A percentile compares a stretch with the other conserved stretches of the same genome.
Evolutionary conservation across 2,888 invertebrate genomes (phyloP).

Genomic region (Isotomurus palustris): DNA sequence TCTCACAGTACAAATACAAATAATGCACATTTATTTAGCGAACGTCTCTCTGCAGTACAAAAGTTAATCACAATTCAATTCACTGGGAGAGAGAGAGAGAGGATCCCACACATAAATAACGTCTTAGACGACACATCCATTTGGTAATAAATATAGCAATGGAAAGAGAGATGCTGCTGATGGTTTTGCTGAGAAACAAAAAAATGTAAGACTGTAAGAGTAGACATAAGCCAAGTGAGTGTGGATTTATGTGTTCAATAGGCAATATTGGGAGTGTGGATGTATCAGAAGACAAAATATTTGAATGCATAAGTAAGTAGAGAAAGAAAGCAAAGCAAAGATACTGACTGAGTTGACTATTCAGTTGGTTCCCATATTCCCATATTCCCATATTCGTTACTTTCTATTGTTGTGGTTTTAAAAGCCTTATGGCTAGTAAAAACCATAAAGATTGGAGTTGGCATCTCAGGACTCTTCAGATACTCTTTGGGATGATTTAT

Average conservation of each 20-base stretch:
- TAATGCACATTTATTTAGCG: not conserved
- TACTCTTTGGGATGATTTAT: not conserved
- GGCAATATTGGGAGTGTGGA: no score
- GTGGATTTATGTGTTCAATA: no score
- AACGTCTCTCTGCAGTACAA: no score
- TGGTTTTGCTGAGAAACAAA: not conserved
- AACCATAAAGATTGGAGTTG: not conserved
- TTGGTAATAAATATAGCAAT: not conserved
- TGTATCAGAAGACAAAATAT: no score
- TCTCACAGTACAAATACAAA: no score
- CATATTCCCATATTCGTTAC: constrained; percentile 2
- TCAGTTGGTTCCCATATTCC: no score
- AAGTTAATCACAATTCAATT: constrained; percentile 2
- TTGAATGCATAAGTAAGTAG: constrained; percentile 3
- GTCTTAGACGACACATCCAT: not conserved
- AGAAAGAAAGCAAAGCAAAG: not conserved
- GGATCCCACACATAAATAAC: not conserved
- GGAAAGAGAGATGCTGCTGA: not conserved
- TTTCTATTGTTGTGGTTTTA: constrained; percentile 4
- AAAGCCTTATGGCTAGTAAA: no score
- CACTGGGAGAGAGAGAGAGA: not conserved
- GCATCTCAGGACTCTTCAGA: not conserved
- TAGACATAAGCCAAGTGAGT: no score
- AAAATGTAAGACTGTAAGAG: not conserved
- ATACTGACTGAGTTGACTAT: no score